These are phyloP conservation scores for Etia nguti DNA, from an alignment of 2,113 vertebrate species.

Conservation along the genomic window DNA sequence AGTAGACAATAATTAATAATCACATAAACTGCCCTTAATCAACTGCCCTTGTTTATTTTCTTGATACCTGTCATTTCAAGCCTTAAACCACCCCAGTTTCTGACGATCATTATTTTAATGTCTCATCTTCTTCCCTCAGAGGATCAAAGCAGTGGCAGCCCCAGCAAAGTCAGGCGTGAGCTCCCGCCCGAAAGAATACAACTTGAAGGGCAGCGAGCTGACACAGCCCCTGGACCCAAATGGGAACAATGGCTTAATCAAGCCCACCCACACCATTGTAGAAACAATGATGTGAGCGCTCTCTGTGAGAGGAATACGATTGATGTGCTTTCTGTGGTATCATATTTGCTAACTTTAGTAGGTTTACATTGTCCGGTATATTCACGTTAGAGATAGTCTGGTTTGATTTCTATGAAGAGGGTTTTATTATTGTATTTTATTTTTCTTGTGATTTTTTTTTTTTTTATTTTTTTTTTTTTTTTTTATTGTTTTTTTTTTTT, in stretches of 20 bases:
- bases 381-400: slow-evolving; percentile 84
- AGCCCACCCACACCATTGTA: slow-evolving; percentile 92
- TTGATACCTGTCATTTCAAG: neutral
- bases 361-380: slow-evolving; percentile 86
- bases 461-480: no score
- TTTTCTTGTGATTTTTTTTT: slow-evolving; percentile 45
- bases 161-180: slow-evolving; percentile 81
- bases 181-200: slow-evolving; percentile 75
- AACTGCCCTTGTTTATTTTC: neutral
- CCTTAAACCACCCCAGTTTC: neutral
- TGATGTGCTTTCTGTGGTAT: slow-evolving; percentile 79
- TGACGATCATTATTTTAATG: neutral
- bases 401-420: slow-evolving; percentile 68
- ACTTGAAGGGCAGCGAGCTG: slow-evolving; percentile 70
- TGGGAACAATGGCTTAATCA: slow-evolving; percentile 80
- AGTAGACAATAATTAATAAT: neutral
- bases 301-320: slow-evolving; percentile 79
- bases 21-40: neutral
- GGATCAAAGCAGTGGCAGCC: slow-evolving; percentile 89
- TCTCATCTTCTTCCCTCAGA: slow-evolving; percentile 66
- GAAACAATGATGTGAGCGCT: slow-evolving; percentile 98
- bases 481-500: no score
- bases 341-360: slow-evolving; percentile 87
- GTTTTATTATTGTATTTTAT: slow-evolving; percentile 42
- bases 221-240: slow-evolving; percentile 75